A percentile compares a stretch with the other conserved stretches of the same genome.
Conservation (phyloP, 2,888 invertebrate genomes). For the Taenaris catops region DNA sequence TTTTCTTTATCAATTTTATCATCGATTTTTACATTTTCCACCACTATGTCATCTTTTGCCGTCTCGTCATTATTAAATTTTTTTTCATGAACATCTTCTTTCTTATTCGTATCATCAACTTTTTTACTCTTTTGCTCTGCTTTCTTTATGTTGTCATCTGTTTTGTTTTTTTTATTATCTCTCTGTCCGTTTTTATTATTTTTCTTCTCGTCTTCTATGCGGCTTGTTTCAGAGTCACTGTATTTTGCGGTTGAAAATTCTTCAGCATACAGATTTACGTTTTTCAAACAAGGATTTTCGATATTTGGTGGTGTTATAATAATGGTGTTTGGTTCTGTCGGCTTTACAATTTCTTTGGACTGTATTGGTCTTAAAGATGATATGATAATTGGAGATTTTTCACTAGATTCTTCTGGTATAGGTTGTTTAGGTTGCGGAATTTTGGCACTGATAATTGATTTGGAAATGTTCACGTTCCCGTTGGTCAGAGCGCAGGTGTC, state of each 20-base stretch:
- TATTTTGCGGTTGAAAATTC: conserved; percentile 41
- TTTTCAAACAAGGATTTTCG: conserved; percentile 54
- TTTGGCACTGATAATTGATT: no score
- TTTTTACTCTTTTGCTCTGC: background rate
- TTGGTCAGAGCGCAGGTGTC: conserved; percentile 7
- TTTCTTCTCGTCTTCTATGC: conserved; percentile 34
- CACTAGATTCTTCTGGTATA: conserved; percentile 4
- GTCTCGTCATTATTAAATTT: background rate
- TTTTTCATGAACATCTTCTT: conserved; percentile 5
- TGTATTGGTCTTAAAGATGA: background rate
- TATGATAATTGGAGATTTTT: conserved; percentile 2
- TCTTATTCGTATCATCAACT: background rate
- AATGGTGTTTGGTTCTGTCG: conserved; percentile 16
- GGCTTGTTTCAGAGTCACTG: conserved; percentile 33
- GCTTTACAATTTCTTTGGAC: conserved; percentile 4
- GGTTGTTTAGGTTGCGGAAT: conserved; percentile 1
- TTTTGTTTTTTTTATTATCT: background rate
- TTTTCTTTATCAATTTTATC: background rate
- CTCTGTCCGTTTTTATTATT: conserved; percentile 3
- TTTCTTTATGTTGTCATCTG: background rate
- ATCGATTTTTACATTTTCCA: background rate
- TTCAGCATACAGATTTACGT: conserved; percentile 53
- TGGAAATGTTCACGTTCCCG: conserved; percentile 1
- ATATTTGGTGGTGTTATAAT: conserved; percentile 15
- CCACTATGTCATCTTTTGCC: background rate